Evolutionary conservation across 1,140 invertebrate genomes (phyloP), one percentile per base, ranked within the genome.

Genomic region (Octopus sinensis): DNA sequence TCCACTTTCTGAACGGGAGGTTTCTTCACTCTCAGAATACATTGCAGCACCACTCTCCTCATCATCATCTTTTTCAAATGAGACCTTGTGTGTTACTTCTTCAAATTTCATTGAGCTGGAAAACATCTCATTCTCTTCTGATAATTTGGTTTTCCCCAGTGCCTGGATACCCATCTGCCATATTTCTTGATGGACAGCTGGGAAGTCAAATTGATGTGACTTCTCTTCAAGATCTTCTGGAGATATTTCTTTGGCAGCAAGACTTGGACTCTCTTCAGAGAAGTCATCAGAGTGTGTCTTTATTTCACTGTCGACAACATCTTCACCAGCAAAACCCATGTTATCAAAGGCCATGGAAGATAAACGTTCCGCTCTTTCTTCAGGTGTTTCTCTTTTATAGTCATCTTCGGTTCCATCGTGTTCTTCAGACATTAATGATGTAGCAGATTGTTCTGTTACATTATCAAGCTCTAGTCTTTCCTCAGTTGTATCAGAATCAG

Each of bases 271-370:
- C 7, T 52, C 43, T 53, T 52, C 52, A 6, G 76, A 51, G 13
- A 52, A 52, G 7, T 51, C 76, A 9, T 51, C 6, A 9, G 76
- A 77, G 12, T 7, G 5, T 13, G 52, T 23, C 13, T 53, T 77
- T 54, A 10, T 9, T 79, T 84, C 80, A 7, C 82, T 73, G 80
- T 89, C 89, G 84, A 89, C 89, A 71, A 83, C 84, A 80, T 92
- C 91, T n/a, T 90, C 91, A 30, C 90, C 92, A 54, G 87, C 88
- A 87, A 92, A 92, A 9, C 88, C 91, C 81, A 90, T 90, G 84
- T 92, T 92, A 81, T 92, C 91, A 90, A 91, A 92, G 73, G 90
- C 89, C 79, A 84, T 83, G 79, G 81, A 84, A 77, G 81, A 80
- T 86, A 89, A 78, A 87, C 17, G 79, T 83, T 81, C 81, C 12